A percentile compares a stretch with the other conserved stretches of the same genome.
These are phyloP conservation scores for Papilio machaon DNA, from an alignment of 1,140 invertebrate genomes.

Conservation along the genomic window DNA sequence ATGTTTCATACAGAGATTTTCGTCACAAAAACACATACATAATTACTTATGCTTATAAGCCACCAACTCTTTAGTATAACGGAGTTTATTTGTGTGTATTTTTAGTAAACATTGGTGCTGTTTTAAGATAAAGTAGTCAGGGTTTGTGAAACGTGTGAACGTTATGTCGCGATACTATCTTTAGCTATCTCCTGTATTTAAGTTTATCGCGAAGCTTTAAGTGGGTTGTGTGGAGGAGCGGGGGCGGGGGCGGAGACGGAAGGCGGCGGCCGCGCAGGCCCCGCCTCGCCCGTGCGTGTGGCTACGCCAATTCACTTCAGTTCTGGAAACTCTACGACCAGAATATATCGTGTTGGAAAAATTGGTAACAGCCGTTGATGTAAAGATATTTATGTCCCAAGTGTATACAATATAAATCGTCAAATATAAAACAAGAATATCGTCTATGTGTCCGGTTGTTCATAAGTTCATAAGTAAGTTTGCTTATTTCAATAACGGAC, in stretches of 20 bases:
- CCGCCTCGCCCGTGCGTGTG: conserved; percentile 34
- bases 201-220: conserved; percentile 16
- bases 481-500: too few relatives aligned
- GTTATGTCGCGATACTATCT: neutral
- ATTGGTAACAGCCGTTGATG: neutral
- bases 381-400: neutral
- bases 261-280: conserved; percentile 35
- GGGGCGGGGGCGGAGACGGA: conserved; percentile 42
- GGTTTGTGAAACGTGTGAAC: neutral
- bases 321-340: neutral
- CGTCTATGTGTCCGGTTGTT: too few relatives aligned
- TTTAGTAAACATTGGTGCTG: neutral
- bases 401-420: neutral
- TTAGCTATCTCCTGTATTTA: neutral
- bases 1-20: too few relatives aligned
- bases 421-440: too few relatives aligned
- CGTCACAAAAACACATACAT: too few relatives aligned
- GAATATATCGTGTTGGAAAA: neutral
- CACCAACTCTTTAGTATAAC: too few relatives aligned
- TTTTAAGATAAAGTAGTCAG: neutral
- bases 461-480: too few relatives aligned
- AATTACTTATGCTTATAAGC: too few relatives aligned
- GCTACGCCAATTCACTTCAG: neutral
- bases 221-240: conserved; percentile 21
- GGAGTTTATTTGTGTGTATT: neutral